Conservation (phyloP, 2,113 vertebrate species). For the Serinus canaria region DNA sequence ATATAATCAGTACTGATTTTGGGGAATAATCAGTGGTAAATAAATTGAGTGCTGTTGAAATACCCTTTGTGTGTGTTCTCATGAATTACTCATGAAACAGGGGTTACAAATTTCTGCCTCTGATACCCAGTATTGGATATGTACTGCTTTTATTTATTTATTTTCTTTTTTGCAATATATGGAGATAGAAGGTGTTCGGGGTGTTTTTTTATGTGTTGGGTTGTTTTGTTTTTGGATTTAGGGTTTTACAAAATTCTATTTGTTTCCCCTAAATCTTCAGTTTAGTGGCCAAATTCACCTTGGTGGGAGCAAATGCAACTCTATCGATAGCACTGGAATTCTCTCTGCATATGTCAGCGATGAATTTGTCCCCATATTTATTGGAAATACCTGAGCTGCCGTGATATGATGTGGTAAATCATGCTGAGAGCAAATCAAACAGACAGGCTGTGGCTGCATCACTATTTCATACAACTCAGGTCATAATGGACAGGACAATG, state of each 20-base stretch:
- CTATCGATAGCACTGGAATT: neutral
- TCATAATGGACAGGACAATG: constrained; percentile 33
- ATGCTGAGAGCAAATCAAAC: constrained; percentile 54
- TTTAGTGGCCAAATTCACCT: constrained; percentile 32
- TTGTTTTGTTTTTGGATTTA: neutral
- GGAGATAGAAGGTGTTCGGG: accelerated
- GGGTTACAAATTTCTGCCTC: constrained; percentile 7
- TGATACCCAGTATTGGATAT: neutral
- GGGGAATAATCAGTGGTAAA: constrained; percentile 49
- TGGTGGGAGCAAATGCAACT: constrained; percentile 16
- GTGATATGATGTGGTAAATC: constrained; percentile 53
- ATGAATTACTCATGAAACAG: constrained; percentile 52
- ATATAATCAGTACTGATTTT: constrained; percentile 45
- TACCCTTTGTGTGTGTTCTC: constrained; percentile 43
- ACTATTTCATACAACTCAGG: constrained; percentile 27
- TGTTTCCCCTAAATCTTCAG: constrained; percentile 24
- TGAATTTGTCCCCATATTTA: constrained; percentile 52
- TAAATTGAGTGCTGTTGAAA: constrained; percentile 48
- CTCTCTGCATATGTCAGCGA: constrained; percentile 47
- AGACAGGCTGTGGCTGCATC: constrained; percentile 50
- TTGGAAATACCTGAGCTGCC: constrained; percentile 50
- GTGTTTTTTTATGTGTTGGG: neutral
- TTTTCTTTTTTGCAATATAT: neutral
- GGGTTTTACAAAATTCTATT: neutral
- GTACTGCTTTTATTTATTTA: neutral